Evolutionary conservation across 2,113 vertebrate species (phyloP).

Genomic region (Oncorhynchus mykiss): DNA sequence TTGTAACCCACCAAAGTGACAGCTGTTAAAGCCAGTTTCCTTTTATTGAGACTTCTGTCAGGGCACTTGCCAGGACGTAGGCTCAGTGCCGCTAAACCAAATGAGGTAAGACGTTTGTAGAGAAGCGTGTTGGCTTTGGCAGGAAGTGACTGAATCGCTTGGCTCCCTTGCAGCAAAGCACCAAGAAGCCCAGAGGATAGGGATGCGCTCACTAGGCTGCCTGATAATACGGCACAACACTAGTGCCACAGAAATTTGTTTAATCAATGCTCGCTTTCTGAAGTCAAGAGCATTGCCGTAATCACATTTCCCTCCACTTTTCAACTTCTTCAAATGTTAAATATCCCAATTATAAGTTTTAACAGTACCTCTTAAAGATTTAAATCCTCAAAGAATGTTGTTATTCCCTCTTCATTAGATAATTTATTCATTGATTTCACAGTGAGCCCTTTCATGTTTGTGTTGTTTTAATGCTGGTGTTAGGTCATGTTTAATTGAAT

Average conservation of each 20-base stretch:
- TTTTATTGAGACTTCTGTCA: slow-evolving; percentile 63
- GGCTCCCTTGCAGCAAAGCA: slow-evolving; percentile 35
- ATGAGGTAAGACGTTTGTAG: slow-evolving; percentile 52
- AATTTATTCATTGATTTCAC: slow-evolving; percentile 32
- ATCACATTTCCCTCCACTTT: slow-evolving; percentile 41
- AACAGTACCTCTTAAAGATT: slow-evolving; percentile 27
- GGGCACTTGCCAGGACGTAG: slow-evolving; percentile 55
- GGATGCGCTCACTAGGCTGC: slow-evolving; percentile 37
- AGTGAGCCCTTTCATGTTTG: slow-evolving; percentile 16
- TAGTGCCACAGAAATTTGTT: neutral
- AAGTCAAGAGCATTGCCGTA: slow-evolving; percentile 30
- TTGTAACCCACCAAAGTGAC: slow-evolving; percentile 62
- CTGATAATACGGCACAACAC: slow-evolving; percentile 46
- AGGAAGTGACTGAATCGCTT: slow-evolving; percentile 50
- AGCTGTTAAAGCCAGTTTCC: slow-evolving; percentile 68
- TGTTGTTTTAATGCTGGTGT: slow-evolving; percentile 1
- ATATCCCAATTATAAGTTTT: too few relatives aligned
- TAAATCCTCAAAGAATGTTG: slow-evolving; percentile 19
- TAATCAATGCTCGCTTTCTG: slow-evolving; percentile 21
- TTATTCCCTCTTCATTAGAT: slow-evolving; percentile 37
- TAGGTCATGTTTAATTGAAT: slow-evolving; percentile 37
- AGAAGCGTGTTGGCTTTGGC: slow-evolving; percentile 22
- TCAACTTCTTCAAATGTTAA: neutral
- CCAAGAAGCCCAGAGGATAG: slow-evolving; percentile 48
- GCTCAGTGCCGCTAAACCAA: slow-evolving; percentile 60